Evolutionary conservation across 2,888 invertebrate genomes (phyloP).

Genomic region (Spodoptera exigua): DNA sequence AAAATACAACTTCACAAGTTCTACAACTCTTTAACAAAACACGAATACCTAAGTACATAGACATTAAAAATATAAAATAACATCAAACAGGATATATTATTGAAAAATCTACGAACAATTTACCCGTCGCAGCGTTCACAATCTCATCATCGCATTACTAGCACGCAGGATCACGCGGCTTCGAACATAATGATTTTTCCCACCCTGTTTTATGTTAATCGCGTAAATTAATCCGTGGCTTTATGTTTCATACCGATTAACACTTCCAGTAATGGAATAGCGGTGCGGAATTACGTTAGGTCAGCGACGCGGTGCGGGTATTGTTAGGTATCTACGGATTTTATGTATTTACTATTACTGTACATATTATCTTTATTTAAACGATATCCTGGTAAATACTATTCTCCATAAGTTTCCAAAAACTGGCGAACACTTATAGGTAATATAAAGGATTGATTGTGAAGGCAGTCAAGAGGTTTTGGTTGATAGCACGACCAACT

Average conservation of each 20-base stretch:
- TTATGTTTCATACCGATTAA: conserved; percentile 78
- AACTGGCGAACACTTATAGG: too few relatives aligned
- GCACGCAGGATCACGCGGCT: conserved; percentile 48
- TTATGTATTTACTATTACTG: conserved; percentile 32
- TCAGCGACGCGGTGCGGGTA: conserved; percentile 49
- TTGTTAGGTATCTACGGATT: conserved; percentile 35
- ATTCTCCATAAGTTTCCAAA: too few relatives aligned
- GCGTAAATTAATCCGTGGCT: conserved; percentile 68
- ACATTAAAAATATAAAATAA: neutral
- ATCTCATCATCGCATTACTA: conserved; percentile 55
- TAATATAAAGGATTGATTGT: too few relatives aligned
- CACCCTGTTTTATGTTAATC: conserved; percentile 73
- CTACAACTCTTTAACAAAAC: neutral
- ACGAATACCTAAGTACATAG: neutral
- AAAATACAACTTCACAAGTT: too few relatives aligned
- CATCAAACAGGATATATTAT: neutral
- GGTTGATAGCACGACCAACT: too few relatives aligned
- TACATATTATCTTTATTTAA: too few relatives aligned
- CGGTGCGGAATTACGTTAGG: conserved; percentile 66
- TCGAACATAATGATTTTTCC: conserved; percentile 72
- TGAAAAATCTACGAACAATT: conserved; percentile 8
- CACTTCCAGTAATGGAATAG: conserved; percentile 77
- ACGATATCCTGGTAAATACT: too few relatives aligned
- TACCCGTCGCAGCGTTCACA: conserved; percentile 27
- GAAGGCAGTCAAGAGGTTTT: too few relatives aligned